Percentiles rank a stretch among this genome's conserved stretches.
Conservation (phyloP, 2,797 vertebrate species). For the Diplodus sargus region DNA sequence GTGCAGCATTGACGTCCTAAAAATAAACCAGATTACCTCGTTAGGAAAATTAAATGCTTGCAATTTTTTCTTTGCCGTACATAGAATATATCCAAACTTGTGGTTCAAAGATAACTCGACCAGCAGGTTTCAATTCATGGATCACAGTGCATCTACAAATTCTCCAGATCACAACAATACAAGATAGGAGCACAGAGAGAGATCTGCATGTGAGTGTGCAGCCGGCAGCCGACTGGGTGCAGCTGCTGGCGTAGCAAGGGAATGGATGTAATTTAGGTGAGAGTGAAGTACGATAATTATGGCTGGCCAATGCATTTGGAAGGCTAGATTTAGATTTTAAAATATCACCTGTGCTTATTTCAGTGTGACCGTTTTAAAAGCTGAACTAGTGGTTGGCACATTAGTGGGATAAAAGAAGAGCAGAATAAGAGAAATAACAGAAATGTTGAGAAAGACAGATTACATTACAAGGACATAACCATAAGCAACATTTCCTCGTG, state of each 20-base stretch:
- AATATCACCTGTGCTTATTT: no score
- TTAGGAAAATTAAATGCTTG: background rate
- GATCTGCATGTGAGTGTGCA: background rate
- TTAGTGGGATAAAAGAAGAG: background rate
- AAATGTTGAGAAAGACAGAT: no score
- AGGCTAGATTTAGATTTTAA: background rate
- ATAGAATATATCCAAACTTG: background rate
- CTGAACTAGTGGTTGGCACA: background rate
- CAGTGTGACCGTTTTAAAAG: background rate
- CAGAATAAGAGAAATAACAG: background rate
- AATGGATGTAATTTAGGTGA: background rate
- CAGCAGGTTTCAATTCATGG: background rate
- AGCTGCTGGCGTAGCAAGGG: background rate
- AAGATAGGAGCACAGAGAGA: background rate
- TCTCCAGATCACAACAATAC: background rate
- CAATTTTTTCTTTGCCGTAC: background rate
- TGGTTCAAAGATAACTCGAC: background rate
- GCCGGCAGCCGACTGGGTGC: background rate
- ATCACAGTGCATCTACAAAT: background rate
- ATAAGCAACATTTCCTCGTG: no score
- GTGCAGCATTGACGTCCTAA: rapidly evolving
- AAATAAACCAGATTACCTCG: background rate
- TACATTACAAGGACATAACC: background rate
- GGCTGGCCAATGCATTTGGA: background rate
- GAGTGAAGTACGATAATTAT: background rate